A percentile compares a stretch with the other conserved stretches of the same genome.
Evolutionary conservation across 2,113 vertebrate species (phyloP).

Genomic region (Gadus macrocephalus): DNA sequence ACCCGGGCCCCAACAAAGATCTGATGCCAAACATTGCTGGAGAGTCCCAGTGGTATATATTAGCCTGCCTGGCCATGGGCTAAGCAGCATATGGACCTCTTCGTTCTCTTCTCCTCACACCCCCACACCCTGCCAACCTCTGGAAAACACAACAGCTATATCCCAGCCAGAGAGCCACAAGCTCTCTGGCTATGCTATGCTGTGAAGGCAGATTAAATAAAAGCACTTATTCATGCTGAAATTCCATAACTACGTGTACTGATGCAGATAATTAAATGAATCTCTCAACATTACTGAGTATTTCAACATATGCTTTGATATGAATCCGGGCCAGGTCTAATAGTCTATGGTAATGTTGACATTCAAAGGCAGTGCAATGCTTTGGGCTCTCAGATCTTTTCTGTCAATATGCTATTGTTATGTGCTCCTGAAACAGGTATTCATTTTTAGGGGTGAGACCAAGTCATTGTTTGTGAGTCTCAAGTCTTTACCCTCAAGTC

Average conservation of each 20-base stretch:
- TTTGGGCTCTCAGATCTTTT: not conserved
- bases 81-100: conserved; percentile 60
- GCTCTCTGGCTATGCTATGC: conserved; percentile 39
- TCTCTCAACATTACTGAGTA: conserved; percentile 18
- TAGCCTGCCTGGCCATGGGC: conserved; percentile 73
- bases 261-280: conserved; percentile 41
- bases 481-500: no score
- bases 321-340: not conserved
- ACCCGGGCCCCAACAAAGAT: conserved; percentile 39
- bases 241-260: conserved; percentile 41
- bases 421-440: no score
- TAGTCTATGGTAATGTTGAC: not conserved
- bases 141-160: conserved; percentile 41
- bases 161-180: conserved; percentile 44
- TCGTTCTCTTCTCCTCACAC: conserved; percentile 66
- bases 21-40: conserved; percentile 56
- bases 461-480: no score
- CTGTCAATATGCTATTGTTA: no score
- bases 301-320: conserved; percentile 22
- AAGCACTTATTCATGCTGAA: conserved; percentile 37
- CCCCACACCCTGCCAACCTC: conserved; percentile 45
- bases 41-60: conserved; percentile 68
- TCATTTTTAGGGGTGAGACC: no score
- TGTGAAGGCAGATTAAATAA: conserved; percentile 19
- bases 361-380: not conserved